These are phyloP conservation scores for Nymphicus hollandicus DNA, from an alignment of 2,113 vertebrate genomes.

Conservation along the genomic window DNA sequence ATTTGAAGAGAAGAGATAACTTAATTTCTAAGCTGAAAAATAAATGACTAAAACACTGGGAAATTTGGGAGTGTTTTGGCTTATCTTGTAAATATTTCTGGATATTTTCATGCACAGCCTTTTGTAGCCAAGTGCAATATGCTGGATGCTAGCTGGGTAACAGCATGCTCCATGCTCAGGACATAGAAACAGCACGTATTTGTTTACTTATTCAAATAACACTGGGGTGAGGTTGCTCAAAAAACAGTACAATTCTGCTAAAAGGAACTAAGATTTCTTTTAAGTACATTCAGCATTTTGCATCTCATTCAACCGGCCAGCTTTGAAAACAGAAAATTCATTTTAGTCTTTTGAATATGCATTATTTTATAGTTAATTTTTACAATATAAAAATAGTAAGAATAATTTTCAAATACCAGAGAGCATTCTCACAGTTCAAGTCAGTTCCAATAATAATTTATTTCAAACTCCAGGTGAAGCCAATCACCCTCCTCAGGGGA, in stretches of 20 bases:
- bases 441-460: not conserved
- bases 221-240: not conserved
- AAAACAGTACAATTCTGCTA: not conserved
- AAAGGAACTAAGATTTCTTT: not conserved
- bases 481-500: not conserved
- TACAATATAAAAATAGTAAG: not conserved
- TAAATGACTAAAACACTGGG: not conserved
- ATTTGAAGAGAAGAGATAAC: not conserved
- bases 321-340: not conserved
- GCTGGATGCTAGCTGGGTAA: slow-evolving; percentile 26
- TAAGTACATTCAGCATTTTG: not conserved
- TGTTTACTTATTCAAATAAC: slow-evolving; percentile 51
- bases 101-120: not conserved
- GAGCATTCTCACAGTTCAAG: not conserved
- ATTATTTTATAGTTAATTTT: not conserved
- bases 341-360: fast-evolving
- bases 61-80: not conserved
- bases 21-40: not conserved
- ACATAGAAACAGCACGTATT: slow-evolving; percentile 22
- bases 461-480: not conserved
- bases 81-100: not conserved
- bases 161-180: slow-evolving; percentile 21
- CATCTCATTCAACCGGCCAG: not conserved
- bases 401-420: not conserved
- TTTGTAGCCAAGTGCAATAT: slow-evolving; percentile 53